Percentiles rank a stretch among this genome's conserved stretches.
Conservation (phyloP, 2,888 invertebrate genomes). For the Agapostemon virescens region DNA sequence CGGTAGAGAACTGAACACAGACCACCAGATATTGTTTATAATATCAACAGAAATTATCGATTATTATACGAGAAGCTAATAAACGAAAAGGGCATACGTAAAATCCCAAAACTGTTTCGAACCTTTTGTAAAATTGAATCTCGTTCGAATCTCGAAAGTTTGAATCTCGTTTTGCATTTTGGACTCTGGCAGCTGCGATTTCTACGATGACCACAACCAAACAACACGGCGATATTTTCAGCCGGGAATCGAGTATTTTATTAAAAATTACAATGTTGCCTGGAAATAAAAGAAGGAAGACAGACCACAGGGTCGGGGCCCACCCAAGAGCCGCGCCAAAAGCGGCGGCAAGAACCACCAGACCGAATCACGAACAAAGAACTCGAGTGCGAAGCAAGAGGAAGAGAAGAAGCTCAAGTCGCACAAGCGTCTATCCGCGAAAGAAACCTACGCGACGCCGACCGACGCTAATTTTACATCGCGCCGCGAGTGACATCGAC, state of each 20-base stretch:
- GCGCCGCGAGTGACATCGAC: slow-evolving; percentile 5
- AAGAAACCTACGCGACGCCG: slow-evolving; percentile 24
- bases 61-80: too few relatives aligned
- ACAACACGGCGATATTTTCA: not conserved
- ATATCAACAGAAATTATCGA: too few relatives aligned
- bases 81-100: too few relatives aligned
- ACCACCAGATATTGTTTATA: too few relatives aligned
- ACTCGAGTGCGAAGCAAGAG: slow-evolving; percentile 1
- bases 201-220: not conserved
- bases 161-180: not conserved
- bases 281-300: not conserved
- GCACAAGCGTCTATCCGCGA: slow-evolving; percentile 11
- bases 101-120: too few relatives aligned
- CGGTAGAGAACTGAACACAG: too few relatives aligned
- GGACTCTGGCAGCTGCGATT: not conserved
- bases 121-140: too few relatives aligned
- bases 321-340: slow-evolving; percentile 2
- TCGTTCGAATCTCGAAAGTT: too few relatives aligned
- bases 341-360: not conserved
- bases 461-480: slow-evolving; percentile 19
- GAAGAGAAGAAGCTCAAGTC: not conserved
- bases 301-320: not conserved
- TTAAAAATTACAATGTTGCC: not conserved
- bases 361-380: slow-evolving; percentile 13
- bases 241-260: not conserved